Percentiles rank a stretch among this genome's conserved stretches.
Evolutionary conservation across 2,797 vertebrate genomes (phyloP).

Genomic region (Chrosomus eos): DNA sequence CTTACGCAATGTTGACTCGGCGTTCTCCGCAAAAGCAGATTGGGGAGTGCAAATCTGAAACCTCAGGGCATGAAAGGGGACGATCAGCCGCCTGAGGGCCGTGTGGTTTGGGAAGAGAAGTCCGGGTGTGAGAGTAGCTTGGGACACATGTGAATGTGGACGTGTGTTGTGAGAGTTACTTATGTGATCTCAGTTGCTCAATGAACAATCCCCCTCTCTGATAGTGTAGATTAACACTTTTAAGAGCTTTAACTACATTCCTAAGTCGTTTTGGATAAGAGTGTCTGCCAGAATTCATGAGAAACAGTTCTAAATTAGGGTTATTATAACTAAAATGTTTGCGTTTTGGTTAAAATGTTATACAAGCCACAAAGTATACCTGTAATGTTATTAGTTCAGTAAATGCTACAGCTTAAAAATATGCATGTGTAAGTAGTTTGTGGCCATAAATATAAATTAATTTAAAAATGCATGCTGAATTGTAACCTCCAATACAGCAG

Average conservation of each 20-base stretch:
- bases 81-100: slow-evolving; percentile 20
- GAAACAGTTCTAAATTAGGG: neutral
- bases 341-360: neutral
- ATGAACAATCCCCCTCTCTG: neutral
- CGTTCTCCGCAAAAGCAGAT: slow-evolving; percentile 4
- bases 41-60: neutral
- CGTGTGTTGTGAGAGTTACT: slow-evolving; percentile 3
- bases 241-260: neutral
- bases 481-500: neutral
- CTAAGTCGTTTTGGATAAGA: neutral
- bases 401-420: neutral
- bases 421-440: too few relatives aligned
- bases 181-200: neutral
- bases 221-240: slow-evolving; percentile 1
- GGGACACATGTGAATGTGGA: slow-evolving; percentile 29
- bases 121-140: slow-evolving; percentile 23
- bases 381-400: neutral
- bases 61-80: neutral
- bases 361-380: neutral
- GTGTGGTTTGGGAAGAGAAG: slow-evolving; percentile 19
- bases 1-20: slow-evolving; percentile 51
- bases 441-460: neutral
- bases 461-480: neutral
- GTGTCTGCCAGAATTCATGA: neutral
- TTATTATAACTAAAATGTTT: neutral